These are phyloP conservation scores for Erinaceus europaeus DNA, from an alignment of 2,113 vertebrate species.

Conservation along the genomic window DNA sequence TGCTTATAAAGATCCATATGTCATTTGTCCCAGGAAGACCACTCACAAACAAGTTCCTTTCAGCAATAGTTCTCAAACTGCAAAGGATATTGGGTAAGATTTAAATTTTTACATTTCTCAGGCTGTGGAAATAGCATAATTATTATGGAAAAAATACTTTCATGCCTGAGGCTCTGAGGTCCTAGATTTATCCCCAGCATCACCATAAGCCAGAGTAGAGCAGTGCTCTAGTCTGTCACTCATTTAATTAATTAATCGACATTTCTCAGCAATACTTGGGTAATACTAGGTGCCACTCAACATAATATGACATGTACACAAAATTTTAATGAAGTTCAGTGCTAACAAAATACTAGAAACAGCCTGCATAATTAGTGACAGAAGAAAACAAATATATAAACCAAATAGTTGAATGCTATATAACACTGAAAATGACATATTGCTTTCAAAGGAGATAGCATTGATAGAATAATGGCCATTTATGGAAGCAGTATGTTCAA, in stretches of 20 bases:
- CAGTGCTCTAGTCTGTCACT: too few species aligned
- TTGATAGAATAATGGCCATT: neutral
- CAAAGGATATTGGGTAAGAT: neutral
- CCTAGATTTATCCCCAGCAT: too few species aligned
- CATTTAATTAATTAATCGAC: too few species aligned
- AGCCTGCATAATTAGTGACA: neutral
- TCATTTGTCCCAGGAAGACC: neutral
- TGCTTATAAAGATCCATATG: neutral
- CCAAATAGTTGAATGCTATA: neutral
- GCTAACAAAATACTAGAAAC: neutral
- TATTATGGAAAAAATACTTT: too few species aligned
- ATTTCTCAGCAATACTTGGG: too few species aligned
- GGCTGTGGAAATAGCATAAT: too few species aligned
- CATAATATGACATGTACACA: neutral
- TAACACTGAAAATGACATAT: neutral
- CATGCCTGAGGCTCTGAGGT: too few species aligned
- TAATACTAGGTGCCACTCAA: too few species aligned
- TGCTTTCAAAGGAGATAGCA: neutral
- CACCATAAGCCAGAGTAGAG: too few species aligned
- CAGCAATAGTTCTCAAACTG: neutral
- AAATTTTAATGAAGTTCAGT: neutral
- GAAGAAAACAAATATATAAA: neutral
- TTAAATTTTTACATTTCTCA: neutral
- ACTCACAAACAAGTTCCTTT: neutral
- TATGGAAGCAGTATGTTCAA: neutral